Conservation (phyloP, 2,113 vertebrate species). For the Nothocercus nigrocapillus region DNA sequence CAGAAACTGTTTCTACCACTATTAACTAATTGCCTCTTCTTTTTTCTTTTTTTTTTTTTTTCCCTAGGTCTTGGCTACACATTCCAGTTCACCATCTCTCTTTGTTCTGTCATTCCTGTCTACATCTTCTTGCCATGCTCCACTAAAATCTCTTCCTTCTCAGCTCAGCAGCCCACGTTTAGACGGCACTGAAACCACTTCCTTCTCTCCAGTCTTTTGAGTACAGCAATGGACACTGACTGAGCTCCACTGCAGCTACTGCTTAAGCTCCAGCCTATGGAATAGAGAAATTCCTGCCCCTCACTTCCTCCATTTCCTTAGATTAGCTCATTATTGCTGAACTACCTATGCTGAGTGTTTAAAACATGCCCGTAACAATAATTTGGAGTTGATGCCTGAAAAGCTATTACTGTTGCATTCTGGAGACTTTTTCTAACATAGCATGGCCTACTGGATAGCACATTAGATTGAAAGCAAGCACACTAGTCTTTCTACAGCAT, state of each 20-base stretch:
- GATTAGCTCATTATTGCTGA: background rate
- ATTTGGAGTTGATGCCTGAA: background rate
- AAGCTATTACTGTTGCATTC: background rate
- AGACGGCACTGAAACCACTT: background rate
- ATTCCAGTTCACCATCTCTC: background rate
- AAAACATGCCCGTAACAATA: background rate
- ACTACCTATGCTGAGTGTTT: background rate
- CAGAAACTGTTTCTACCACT: background rate
- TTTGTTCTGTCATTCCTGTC: background rate
- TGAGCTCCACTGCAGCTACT: background rate
- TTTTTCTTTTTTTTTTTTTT: background rate
- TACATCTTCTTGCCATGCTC: background rate
- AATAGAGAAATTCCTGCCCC: background rate
- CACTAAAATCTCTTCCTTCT: background rate
- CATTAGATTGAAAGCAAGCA: background rate
- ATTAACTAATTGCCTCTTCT: background rate
- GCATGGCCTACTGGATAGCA: background rate
- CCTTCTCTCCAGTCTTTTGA: background rate
- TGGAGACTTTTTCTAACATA: background rate
- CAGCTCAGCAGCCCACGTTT: background rate
- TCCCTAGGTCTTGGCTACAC: background rate
- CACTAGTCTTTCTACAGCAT: background rate
- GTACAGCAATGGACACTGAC: fast-evolving
- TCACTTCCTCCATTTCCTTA: fast-evolving
- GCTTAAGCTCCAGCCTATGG: background rate